phyloP scores from a whole-genome alignment of 2,113 vertebrate species.

The Dasyprocta punctata region DNA sequence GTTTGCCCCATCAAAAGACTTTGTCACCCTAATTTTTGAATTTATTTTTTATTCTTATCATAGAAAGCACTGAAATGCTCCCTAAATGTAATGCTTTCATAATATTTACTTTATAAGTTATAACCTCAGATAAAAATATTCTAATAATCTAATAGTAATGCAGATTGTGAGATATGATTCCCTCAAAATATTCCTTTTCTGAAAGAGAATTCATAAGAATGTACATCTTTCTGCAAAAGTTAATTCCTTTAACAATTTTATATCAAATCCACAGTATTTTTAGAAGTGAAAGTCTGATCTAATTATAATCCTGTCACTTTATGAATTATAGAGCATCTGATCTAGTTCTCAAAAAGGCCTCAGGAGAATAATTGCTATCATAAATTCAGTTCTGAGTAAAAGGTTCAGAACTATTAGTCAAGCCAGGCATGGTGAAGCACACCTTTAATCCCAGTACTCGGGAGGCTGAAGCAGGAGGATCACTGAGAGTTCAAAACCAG shows the following conservation, averaged over 20 bases:
- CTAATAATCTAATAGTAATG: constrained; percentile 30
- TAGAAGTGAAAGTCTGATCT: not conserved
- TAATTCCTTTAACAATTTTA: not conserved
- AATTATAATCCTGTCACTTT: not conserved
- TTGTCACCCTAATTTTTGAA: not conserved
- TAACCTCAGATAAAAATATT: constrained; percentile 35
- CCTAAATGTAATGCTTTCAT: not conserved
- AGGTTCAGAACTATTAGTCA: not conserved
- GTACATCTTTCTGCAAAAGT: not conserved
- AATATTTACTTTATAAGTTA: constrained; percentile 31
- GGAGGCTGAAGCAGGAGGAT: no score
- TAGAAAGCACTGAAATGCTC: not conserved
- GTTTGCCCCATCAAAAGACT: not conserved
- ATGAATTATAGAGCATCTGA: not conserved
- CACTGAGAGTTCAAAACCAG: no score
- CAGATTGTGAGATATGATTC: not conserved
- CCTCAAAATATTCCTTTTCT: not conserved
- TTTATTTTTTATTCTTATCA: not conserved
- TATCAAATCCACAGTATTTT: not conserved
- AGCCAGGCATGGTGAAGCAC: no score
- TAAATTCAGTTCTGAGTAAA: constrained; percentile 27
- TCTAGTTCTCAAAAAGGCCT: not conserved
- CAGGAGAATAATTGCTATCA: not conserved
- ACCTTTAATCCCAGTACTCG: no score
- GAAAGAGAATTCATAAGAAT: not conserved